Evolutionary conservation across 2,113 vertebrate genomes (phyloP), one percentile per base, ranked within the genome.

Genomic region (Amia ocellicauda): DNA sequence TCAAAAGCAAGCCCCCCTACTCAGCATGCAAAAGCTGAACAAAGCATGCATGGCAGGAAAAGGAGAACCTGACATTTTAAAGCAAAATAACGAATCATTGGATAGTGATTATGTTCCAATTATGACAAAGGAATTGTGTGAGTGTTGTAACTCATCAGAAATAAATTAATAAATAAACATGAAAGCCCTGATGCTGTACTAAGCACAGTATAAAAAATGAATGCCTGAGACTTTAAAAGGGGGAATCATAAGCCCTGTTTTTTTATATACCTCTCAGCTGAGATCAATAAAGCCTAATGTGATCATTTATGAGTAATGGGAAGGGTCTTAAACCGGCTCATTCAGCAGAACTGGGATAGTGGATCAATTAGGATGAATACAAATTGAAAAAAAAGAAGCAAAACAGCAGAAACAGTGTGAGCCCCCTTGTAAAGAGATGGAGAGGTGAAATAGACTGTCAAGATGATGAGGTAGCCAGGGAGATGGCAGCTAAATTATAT

Each of bases 341-440:
- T 56, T 68, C 72, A 68, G 69, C 62, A 68, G 47, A 59, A 55
- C 51, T 14, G 7, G 47, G 13, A 58, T 11, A 29, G 28, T 23
- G 3, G 26, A 66, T 69, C 67, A 66, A 66, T 71, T 47, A 55
- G 26, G 54, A 47, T 51, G 54, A 60, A 63, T 11, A 60, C 31
- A 63, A 43, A 58, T 24, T 53, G 26, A 19, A 27, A 17, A 47
- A 53, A 53, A 17, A 27, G 31, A 51, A 31, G 47, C 29, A 24
- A 43, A 16, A 23, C 42, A 17, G n/a, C 40, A 40, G 29, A 11
- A 27, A 52, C 20, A 19, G 28, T n/a, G n/a, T n/a, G n/a, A n/a
- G n/a, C n/a, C n/a, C n/a, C 26, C 28, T 17, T 29, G 47, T 14
- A 31, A 23, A 16, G 47, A 51, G 40, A 42, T 13, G 11, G 16